Conservation (phyloP, 2,888 invertebrate species). For the Dolichomitus sp. region DNA sequence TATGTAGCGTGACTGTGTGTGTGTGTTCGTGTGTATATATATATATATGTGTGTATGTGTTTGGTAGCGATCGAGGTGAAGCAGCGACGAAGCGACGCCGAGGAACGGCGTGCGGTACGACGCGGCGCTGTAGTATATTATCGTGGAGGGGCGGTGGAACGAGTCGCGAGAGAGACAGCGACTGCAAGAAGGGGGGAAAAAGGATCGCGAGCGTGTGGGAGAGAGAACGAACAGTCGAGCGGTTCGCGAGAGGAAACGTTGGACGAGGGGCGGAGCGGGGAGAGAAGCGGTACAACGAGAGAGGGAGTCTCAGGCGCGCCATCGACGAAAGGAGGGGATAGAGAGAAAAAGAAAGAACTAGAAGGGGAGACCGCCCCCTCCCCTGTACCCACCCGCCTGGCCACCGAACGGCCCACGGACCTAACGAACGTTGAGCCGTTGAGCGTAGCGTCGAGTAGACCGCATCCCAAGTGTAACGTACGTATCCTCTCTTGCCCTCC, state of each 20-base stretch:
- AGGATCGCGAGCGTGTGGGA: conserved; percentile 58
- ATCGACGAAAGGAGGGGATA: conserved; percentile 76
- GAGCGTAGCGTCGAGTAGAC: conserved; percentile 85
- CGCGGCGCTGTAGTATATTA: conserved; percentile 59
- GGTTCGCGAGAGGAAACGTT: conserved; percentile 61
- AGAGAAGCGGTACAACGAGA: conserved; percentile 37
- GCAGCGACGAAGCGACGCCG: conserved; percentile 67
- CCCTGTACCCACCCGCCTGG: conserved; percentile 77
- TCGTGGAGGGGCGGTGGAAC: conserved; percentile 58
- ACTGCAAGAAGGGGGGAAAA: conserved; percentile 46
- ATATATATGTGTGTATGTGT: neutral
- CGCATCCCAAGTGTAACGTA: conserved; percentile 77
- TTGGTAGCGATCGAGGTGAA: conserved; percentile 57
- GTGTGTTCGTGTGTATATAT: conserved; percentile 9
- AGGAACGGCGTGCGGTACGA: conserved; percentile 49
- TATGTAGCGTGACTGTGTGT: conserved; percentile 21
- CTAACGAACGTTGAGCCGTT: conserved; percentile 83
- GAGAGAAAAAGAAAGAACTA: conserved; percentile 80
- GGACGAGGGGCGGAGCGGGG: conserved; percentile 41
- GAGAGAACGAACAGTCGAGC: conserved; percentile 56
- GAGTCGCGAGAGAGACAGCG: conserved; percentile 53
- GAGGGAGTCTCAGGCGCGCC: conserved; percentile 69
- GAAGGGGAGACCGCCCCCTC: conserved; percentile 74
- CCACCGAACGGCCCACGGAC: conserved; percentile 82
- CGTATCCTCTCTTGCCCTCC: conserved; percentile 74